These are phyloP conservation scores for Ectobius pallidus DNA, from an alignment of 2,888 invertebrate species.

Conservation along the genomic window DNA sequence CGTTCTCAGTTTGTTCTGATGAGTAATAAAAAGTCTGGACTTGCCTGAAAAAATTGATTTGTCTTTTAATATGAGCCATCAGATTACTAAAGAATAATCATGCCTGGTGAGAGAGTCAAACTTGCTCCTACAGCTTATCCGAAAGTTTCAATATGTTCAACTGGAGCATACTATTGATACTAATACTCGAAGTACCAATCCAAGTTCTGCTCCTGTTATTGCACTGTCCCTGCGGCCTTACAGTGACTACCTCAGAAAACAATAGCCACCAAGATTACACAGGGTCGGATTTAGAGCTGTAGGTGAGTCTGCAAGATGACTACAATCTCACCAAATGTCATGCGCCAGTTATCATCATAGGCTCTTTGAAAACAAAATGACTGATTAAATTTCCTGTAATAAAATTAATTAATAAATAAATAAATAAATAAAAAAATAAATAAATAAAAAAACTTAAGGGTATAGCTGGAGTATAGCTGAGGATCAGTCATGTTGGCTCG, in stretches of 20 bases:
- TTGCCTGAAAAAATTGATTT: no score
- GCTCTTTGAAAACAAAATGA: not conserved
- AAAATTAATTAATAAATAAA: no score
- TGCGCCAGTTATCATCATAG: not conserved
- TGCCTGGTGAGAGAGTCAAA: not conserved
- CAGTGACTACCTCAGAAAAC: conserved; percentile 7
- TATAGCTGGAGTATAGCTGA: no score
- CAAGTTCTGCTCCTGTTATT: no score
- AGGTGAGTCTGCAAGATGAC: conserved; percentile 21
- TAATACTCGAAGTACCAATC: not conserved
- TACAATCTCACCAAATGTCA: not conserved
- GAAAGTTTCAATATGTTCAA: not conserved
- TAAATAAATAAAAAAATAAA: no score
- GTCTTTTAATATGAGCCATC: no score
- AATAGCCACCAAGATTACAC: conserved; percentile 31
- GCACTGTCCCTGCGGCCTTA: conserved; percentile 27
- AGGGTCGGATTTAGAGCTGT: conserved; percentile 9
- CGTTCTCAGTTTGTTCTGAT: no score
- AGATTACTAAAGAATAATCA: conserved; percentile 36
- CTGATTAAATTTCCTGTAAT: not conserved
- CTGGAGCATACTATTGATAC: not conserved
- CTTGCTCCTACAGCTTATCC: conserved; percentile 17
- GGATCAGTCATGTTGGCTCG: no score
- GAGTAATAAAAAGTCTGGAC: no score
- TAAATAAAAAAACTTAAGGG: no score